Evolutionary conservation across 2,888 invertebrate species (phyloP), one percentile per base, ranked within the genome.

Genomic region (Latrodectus elegans): DNA sequence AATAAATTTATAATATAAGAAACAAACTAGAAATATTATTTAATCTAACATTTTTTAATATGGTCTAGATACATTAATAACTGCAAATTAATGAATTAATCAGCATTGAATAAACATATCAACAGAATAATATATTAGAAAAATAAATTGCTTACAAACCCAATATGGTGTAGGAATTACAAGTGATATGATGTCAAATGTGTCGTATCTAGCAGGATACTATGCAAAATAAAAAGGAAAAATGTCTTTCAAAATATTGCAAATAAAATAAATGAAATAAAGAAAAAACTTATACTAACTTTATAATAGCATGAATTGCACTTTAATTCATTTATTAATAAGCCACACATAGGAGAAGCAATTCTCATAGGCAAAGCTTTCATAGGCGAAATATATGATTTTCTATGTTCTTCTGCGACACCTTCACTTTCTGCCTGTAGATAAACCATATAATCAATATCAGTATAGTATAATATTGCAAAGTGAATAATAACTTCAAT

Each of bases 121-220:
- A 14, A 38, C n/a, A 22, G 22, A 22, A 22, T 60, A 86, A 49
- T 26, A 15, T 70, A 26, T 14, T 11, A 73, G 49, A 17, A 68
- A 53, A 60, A 17, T 55, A 55, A 82, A 26, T n/a, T 4, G 15
- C 14, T 60, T 64, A 89, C 84, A 73, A 82, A 84, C 84, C 17
- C 22, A 79, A 60, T 87, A 82, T 52, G 84, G 94, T 89, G 94
- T 94, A 9, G 96, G 95, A 91, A 97, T 93, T 22, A 95, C 95
- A 74, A 98, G 92, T 0, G 97, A 96, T 71, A 98, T 93, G 91
- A 96, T 96, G 93, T 97, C 97, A 91, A 97, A 96, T 91, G 96
- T 96, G 92, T 98, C 97, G 92, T 97, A 97, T 49, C 96, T 95
- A n/a, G 97, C 95, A 0, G 96, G 95, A 89, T 96, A 96, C 95